phyloP scores from a whole-genome alignment of 2,113 vertebrate species.

The Centropristis striata region DNA sequence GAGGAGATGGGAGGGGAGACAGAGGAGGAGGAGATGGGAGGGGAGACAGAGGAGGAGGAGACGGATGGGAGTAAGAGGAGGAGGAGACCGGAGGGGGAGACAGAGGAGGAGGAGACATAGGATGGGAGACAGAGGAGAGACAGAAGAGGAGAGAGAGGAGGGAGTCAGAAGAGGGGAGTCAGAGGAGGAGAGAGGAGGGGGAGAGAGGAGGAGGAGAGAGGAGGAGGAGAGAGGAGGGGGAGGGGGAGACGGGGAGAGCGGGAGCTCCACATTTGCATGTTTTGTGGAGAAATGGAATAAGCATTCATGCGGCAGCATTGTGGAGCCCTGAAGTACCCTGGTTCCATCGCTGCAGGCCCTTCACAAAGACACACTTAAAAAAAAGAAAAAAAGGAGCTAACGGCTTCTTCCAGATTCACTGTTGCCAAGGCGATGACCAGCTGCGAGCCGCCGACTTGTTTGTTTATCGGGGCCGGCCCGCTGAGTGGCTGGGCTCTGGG shows the following conservation, averaged over 20 bases:
- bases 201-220: neutral
- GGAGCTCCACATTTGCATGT: slow-evolving; percentile 79
- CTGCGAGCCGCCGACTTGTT: slow-evolving; percentile 77
- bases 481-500: slow-evolving; percentile 57
- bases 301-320: slow-evolving; percentile 82
- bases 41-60: no score
- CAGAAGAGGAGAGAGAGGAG: neutral
- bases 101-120: no score
- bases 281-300: slow-evolving; percentile 81
- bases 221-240: neutral
- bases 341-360: slow-evolving; percentile 71
- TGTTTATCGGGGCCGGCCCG: slow-evolving; percentile 75
- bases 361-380: slow-evolving; percentile 82
- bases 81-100: neutral
- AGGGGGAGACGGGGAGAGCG: neutral
- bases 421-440: slow-evolving; percentile 86
- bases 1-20: no score
- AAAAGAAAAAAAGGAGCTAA: slow-evolving; percentile 60
- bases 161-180: no score
- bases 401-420: slow-evolving; percentile 76
- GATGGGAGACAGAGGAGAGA: no score
- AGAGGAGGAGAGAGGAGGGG: neutral
- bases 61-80: no score
- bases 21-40: neutral
- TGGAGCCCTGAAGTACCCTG: slow-evolving; percentile 80